These are phyloP conservation scores for Hydropsyche betteni DNA, from an alignment of 2,888 invertebrate genomes.

Conservation along the genomic window DNA sequence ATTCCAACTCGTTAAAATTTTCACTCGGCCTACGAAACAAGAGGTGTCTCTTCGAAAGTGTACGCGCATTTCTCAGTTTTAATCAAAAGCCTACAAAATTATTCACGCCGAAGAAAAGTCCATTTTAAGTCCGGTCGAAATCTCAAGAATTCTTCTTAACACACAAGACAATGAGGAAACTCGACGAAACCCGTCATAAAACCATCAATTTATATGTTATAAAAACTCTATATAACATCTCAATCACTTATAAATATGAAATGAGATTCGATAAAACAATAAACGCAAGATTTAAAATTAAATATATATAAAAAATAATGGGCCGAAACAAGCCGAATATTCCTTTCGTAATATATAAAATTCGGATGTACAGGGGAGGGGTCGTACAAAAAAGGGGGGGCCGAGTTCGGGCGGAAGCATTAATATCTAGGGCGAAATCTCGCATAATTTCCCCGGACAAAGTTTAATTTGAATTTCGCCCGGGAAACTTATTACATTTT, in stretches of 20 bases:
- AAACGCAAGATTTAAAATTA: too few species aligned
- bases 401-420: constrained; percentile 6
- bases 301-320: too few species aligned
- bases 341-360: too few species aligned
- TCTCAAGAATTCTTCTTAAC: constrained; percentile 1
- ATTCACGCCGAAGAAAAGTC: constrained; percentile 22
- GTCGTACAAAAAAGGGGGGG: background rate
- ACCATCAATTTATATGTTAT: too few species aligned
- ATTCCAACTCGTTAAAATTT: too few species aligned
- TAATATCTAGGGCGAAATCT: constrained; percentile 16
- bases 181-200: too few species aligned
- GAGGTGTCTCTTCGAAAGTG: background rate
- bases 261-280: too few species aligned
- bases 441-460: constrained; percentile 17
- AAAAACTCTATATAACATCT: too few species aligned
- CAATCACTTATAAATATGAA: too few species aligned
- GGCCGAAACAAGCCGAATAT: too few species aligned
- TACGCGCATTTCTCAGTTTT: constrained; percentile 9
- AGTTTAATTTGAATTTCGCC: constrained; percentile 33
- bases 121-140: background rate
- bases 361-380: background rate
- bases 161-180: too few species aligned
- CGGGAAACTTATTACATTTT: constrained; percentile 32
- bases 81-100: background rate
- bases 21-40: background rate